Conservation (phyloP, 2,797 vertebrate species). For the Echeneis naucrates region DNA sequence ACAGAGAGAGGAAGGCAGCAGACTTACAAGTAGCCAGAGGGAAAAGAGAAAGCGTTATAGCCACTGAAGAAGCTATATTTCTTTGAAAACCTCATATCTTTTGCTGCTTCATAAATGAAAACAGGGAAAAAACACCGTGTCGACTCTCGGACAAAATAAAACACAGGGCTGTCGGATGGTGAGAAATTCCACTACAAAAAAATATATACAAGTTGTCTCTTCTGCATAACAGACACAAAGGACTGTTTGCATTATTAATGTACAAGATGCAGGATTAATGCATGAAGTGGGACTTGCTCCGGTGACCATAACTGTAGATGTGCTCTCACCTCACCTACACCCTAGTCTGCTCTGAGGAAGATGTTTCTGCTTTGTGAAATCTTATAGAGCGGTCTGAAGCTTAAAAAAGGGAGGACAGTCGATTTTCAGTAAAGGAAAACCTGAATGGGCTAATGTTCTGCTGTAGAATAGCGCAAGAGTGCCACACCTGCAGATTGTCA, state of each 20-base stretch:
- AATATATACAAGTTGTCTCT: neutral
- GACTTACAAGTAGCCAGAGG: slow-evolving; percentile 6
- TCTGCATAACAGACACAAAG: neutral
- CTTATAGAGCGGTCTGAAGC: slow-evolving; percentile 28
- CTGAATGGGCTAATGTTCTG: slow-evolving; percentile 12
- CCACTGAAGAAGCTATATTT: neutral
- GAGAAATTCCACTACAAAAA: slow-evolving; percentile 2
- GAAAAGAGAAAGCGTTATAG: slow-evolving; percentile 1
- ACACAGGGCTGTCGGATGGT: neutral
- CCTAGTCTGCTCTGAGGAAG: slow-evolving; percentile 5
- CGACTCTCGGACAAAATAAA: neutral
- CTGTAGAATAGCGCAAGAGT: slow-evolving; percentile 24
- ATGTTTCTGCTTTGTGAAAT: slow-evolving; percentile 29
- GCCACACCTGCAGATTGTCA: slow-evolving; percentile 70
- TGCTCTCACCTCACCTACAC: slow-evolving; percentile 20
- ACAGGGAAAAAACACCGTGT: neutral
- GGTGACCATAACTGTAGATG: slow-evolving; percentile 10
- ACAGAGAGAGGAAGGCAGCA: slow-evolving; percentile 5
- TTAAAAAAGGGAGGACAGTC: neutral
- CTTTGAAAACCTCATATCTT: neutral
- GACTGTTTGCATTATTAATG: slow-evolving; percentile 32
- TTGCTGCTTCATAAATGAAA: neutral
- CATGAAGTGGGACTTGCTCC: slow-evolving; percentile 20
- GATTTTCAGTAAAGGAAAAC: slow-evolving; percentile 24
- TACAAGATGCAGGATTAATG: slow-evolving; percentile 41